Evolutionary conservation across 2,113 vertebrate genomes (phyloP).

Genomic region (Recurvirostra avosetta): DNA sequence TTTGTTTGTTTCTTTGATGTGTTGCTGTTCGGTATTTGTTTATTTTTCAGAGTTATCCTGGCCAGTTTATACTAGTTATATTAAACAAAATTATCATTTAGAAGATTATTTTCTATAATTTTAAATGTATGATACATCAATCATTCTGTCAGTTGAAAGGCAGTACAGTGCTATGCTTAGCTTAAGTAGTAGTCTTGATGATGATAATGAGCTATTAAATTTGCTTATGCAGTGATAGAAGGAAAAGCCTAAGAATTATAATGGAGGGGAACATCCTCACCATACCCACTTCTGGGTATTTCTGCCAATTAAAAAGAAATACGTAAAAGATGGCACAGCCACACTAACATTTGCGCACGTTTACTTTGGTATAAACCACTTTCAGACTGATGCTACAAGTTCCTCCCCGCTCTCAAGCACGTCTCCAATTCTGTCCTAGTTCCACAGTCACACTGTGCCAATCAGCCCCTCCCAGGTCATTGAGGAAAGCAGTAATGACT

Average conservation of each 20-base stretch:
- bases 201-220: conserved; percentile 8
- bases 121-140: not conserved
- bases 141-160: conserved; percentile 20
- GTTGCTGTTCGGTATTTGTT: not conserved
- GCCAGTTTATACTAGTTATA: not conserved
- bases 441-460: not conserved
- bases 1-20: not conserved
- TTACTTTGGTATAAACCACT: not conserved
- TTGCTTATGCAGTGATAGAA: not conserved
- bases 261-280: not conserved
- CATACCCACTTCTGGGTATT: not conserved
- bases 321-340: not conserved
- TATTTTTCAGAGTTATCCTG: not conserved
- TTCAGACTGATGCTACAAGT: not conserved
- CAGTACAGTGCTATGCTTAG: not conserved
- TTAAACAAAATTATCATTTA: not conserved
- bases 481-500: conserved; percentile 50
- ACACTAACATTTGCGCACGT: not conserved
- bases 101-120: conserved; percentile 30
- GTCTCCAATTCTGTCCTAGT: not conserved
- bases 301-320: not conserved
- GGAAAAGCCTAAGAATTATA: not conserved
- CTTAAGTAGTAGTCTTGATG: not conserved
- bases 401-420: not conserved
- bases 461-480: conserved; percentile 25